Evolutionary conservation across 2,888 invertebrate species (phyloP).

Genomic region (Clivina fossor): DNA sequence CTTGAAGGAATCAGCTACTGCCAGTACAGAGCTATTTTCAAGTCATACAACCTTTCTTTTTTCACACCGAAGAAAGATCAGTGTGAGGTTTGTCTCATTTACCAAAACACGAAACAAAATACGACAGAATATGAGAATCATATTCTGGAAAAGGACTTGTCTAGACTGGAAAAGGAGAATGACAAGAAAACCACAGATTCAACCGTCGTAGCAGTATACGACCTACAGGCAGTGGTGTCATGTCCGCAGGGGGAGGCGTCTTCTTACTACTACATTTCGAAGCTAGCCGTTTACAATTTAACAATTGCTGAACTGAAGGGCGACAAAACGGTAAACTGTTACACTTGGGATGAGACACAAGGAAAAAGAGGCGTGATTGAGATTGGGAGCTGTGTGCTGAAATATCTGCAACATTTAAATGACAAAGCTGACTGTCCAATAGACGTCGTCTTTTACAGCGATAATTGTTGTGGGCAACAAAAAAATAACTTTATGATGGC

Average conservation of each 20-base stretch:
- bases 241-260: conserved; percentile 39
- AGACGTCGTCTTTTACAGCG: conserved; percentile 32
- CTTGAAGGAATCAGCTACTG: conserved; percentile 16
- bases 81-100: conserved; percentile 26
- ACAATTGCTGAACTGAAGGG: conserved; percentile 41
- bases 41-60: conserved; percentile 34
- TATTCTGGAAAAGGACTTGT: conserved; percentile 23
- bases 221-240: conserved; percentile 42
- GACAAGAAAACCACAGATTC: conserved; percentile 25
- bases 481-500: conserved; percentile 38
- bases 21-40: conserved; percentile 22
- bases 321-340: conserved; percentile 41
- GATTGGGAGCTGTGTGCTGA: conserved; percentile 38
- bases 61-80: conserved; percentile 34
- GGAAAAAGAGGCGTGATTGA: conserved; percentile 44
- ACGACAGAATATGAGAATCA: conserved; percentile 25
- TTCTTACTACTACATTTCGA: conserved; percentile 42
- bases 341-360: conserved; percentile 43
- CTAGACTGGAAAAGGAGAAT: conserved; percentile 27
- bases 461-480: conserved; percentile 37
- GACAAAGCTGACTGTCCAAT: conserved; percentile 22
- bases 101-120: conserved; percentile 25
- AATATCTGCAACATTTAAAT: conserved; percentile 21
- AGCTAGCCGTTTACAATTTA: conserved; percentile 44
- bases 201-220: conserved; percentile 33